Base-by-base conservation (phyloP, 1,140 invertebrate genomes). In the Bradysia coprophila region DNA sequence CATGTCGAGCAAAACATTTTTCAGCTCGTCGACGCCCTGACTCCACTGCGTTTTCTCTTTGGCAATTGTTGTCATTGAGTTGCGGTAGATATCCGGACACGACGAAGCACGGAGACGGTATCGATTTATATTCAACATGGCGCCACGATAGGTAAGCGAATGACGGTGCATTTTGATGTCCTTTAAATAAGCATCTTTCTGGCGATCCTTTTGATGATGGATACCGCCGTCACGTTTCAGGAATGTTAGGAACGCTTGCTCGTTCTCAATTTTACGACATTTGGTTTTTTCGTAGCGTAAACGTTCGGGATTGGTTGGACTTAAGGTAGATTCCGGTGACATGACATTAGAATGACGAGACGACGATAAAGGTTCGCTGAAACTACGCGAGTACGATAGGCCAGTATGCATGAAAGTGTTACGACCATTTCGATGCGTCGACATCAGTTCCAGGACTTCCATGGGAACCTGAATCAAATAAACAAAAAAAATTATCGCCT, bases 11-110 rank as follows among this genome's bases (percentile, higher is more conserved):
- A 81, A 53, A 18, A 86, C 59, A 50, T 81, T 76, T 70, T 76
- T 76, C 45, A 87, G 72, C 87, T 82, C 69, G 72, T 74, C 0
- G 84, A 57, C 20, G 75, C 79, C 1, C 75, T 69, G 56, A 76
- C 77, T 73, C 76, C 83, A 50, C 76, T 70, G 49, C 75, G 65
- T 56, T 57, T 81, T 79, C 49, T 80, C 78, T 52, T 83, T 78
- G 9, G 78, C 75, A 46, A 85, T 82, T n/a, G 83, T 87, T 1
- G 79, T 81, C 71, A 87, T 85, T 1, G 82, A 85, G 59, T 88
- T 88, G 41, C 80, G 67, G 51, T 83, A 88, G 51, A 90, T 89
- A 59, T 89, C 82, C 2, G 86, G 85, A 50, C 84, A 88, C 15
- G 83, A 88, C 2, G 81, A 86, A 0, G 84, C 84, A 42, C 82